Evolutionary conservation across 2,113 vertebrate genomes (phyloP).

Genomic region (Ochotona curzoniae): DNA sequence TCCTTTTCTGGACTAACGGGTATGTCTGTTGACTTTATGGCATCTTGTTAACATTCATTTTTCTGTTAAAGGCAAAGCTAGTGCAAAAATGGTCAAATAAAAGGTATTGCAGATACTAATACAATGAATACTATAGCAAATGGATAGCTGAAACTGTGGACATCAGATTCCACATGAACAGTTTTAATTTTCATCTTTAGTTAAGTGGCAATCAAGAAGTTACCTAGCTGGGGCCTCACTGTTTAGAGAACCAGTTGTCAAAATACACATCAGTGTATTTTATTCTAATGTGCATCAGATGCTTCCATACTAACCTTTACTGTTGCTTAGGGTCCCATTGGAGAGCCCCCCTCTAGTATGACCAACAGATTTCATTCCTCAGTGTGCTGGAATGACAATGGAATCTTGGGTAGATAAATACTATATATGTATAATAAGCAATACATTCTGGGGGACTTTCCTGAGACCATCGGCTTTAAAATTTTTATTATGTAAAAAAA

Average conservation of each 20-base stretch:
- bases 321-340: neutral
- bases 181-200: neutral
- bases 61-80: neutral
- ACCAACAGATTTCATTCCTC: neutral
- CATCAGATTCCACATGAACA: neutral
- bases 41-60: neutral
- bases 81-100: neutral
- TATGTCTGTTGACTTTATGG: neutral
- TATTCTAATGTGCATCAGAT: neutral
- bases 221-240: neutral
- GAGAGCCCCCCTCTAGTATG: neutral
- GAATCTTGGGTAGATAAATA: neutral
- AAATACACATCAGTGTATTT: neutral
- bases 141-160: neutral
- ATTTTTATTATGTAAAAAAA: neutral
- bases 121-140: neutral
- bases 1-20: neutral
- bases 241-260: neutral
- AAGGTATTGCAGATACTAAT: neutral
- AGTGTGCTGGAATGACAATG: neutral
- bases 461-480: neutral
- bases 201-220: neutral
- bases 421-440: neutral
- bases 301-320: neutral
- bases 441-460: neutral